These are phyloP conservation scores for Hanleya hanleyi DNA, from an alignment of 2,888 invertebrate genomes.

Conservation along the genomic window DNA sequence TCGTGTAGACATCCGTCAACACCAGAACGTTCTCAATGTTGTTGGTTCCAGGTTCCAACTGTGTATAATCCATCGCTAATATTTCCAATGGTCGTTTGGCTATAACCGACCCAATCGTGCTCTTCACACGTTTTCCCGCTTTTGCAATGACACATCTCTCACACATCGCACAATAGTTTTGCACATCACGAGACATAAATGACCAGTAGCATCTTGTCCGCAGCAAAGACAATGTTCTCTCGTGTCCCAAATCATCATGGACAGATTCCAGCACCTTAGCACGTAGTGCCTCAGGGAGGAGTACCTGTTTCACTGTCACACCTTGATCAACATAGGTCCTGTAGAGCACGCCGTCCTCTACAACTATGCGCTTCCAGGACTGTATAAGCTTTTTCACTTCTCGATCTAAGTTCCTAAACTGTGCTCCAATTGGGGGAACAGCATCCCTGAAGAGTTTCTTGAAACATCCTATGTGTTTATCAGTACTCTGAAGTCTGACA, in stretches of 20 bases:
- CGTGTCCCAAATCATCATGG: no score
- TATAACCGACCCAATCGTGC: background rate
- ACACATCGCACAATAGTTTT: background rate
- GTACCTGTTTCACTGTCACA: background rate
- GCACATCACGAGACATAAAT: slow-evolving; percentile 14
- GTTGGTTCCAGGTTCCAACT: no score
- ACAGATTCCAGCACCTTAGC: background rate
- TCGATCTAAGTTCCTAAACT: background rate
- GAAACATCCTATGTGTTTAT: background rate
- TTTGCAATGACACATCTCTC: slow-evolving; percentile 18
- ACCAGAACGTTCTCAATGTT: no score
- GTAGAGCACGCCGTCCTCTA: background rate
- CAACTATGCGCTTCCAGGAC: background rate
- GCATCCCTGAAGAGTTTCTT: background rate
- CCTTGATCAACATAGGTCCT: no score
- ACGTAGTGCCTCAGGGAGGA: background rate
- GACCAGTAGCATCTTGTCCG: slow-evolving; percentile 19
- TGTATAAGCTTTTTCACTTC: background rate
- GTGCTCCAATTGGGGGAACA: background rate
- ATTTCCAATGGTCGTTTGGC: no score
- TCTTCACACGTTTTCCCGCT: background rate
- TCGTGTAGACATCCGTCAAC: background rate
- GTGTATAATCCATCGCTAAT: no score
- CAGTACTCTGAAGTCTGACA: no score
- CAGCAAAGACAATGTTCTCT: slow-evolving; percentile 8